A percentile compares a stretch with the other conserved stretches of the same genome.
Conservation (phyloP, 2,888 invertebrate genomes). For the Drosophila siamana region DNA sequence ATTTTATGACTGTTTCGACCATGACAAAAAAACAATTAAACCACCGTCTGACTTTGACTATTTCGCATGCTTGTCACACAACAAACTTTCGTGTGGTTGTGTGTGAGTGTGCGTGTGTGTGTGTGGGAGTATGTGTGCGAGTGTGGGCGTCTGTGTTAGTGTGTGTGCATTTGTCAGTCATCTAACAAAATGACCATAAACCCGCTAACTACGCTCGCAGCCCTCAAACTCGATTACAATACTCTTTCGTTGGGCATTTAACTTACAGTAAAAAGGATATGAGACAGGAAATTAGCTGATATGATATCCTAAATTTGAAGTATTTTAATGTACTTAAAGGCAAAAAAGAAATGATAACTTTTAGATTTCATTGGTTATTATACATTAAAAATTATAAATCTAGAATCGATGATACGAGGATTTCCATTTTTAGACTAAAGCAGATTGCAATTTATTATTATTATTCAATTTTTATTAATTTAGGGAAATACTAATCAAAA, state of each 20-base stretch:
- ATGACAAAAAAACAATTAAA: conserved; percentile 66
- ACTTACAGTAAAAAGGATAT: neutral
- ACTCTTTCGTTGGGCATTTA: neutral
- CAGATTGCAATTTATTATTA: no score
- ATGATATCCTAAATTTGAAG: neutral
- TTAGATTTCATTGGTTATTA: no score
- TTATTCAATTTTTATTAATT: no score
- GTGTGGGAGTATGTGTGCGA: neutral
- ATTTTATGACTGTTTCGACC: conserved; percentile 58
- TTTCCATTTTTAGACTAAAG: no score
- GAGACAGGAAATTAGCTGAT: neutral
- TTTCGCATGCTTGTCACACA: conserved; percentile 73
- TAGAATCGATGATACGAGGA: no score
- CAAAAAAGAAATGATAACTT: no score
- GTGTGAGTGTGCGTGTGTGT: conserved; percentile 15
- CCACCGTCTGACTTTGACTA: conserved; percentile 48
- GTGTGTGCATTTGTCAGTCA: conserved; percentile 10
- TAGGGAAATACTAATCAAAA: no score
- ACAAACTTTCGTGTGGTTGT: conserved; percentile 17
- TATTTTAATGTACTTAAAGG: no score
- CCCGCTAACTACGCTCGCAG: conserved; percentile 35
- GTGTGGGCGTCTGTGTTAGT: conserved; percentile 1
- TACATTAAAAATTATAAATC: no score
- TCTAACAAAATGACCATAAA: conserved; percentile 46
- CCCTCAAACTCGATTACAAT: conserved; percentile 7